Conservation (phyloP, 2,113 vertebrate genomes). For the Tragulus kanchil region DNA sequence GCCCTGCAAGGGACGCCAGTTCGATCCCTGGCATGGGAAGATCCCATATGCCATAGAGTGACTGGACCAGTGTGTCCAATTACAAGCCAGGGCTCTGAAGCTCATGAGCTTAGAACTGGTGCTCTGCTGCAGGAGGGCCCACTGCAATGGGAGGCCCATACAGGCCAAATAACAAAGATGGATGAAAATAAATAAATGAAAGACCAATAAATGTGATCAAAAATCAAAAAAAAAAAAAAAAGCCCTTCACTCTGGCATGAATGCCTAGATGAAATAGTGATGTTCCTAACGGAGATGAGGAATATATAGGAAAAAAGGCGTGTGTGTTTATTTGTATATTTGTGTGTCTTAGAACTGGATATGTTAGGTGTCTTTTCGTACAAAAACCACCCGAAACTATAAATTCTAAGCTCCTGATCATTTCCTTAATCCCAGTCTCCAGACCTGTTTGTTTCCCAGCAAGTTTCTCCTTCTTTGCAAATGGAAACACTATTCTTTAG, state of each 20-base stretch:
- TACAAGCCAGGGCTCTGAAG: too few relatives aligned
- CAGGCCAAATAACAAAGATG: too few relatives aligned
- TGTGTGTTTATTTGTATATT: not conserved
- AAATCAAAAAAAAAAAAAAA: not conserved
- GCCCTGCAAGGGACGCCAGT: too few relatives aligned
- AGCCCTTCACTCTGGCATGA: not conserved
- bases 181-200: too few relatives aligned
- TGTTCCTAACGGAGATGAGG: not conserved
- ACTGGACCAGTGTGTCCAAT: too few relatives aligned
- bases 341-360: not conserved
- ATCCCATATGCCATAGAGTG: too few relatives aligned
- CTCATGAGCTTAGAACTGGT: too few relatives aligned
- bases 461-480: not conserved
- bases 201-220: too few relatives aligned
- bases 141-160: too few relatives aligned
- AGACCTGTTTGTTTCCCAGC: not conserved
- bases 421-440: not conserved
- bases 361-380: not conserved
- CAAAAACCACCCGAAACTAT: not conserved
- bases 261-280: not conserved
- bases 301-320: not conserved
- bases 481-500: not conserved
- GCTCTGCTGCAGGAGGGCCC: too few relatives aligned
- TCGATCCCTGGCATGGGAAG: too few relatives aligned
- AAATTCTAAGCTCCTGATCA: slow-evolving; percentile 4